Base-by-base conservation (phyloP, 2,888 invertebrate genomes). In the Monoplex corrugatus region DNA sequence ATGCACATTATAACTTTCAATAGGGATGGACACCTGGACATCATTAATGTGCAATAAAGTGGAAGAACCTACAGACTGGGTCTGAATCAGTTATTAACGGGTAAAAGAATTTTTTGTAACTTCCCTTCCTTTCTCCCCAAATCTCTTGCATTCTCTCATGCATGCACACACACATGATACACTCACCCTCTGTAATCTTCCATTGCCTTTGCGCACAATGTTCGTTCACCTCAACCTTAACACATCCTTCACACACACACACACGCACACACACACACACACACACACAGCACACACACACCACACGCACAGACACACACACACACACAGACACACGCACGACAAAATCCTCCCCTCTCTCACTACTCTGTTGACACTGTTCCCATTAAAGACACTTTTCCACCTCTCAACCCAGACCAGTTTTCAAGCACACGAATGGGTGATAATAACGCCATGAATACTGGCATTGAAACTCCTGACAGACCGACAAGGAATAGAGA, bases 391-490 rank as follows among this genome's bases (percentile, higher is more conserved):
- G 23, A n/a, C 72, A 72, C 32, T 72, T 72, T 28, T 19, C 72
- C n/a, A 72, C 57, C 28, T 28, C 28, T 35, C 23, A 35, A 85
- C n/a, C 50, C 57, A 57, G 5, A 28, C 28, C 57, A n/a, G 57
- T 85, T 63, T 57, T 57, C 57, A 57, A 13, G n/a, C 57, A n/a
- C 63, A 85, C 35, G 83, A n/a, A 35, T 83, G n/a, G 44, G 44
- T 83, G 44, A 83, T 45, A 83, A 83, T 83, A 83, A 44, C n/a
- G 32, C 50, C 2, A 83, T 83, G 8, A 83, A 38, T 28, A 50
- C 83, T 44, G 13, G 10, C 44, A 44, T 16, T 10, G 50, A 35
- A 85, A 44, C 28, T 19, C 38, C 16, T 75, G 75, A 75, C 75
- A 75, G 6, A 75, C 38, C 28, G 5, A 1, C 1, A n/a, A n/a